phyloP scores from a whole-genome alignment of 2,797 vertebrate genomes.

The Halcyon smyrnensis region DNA sequence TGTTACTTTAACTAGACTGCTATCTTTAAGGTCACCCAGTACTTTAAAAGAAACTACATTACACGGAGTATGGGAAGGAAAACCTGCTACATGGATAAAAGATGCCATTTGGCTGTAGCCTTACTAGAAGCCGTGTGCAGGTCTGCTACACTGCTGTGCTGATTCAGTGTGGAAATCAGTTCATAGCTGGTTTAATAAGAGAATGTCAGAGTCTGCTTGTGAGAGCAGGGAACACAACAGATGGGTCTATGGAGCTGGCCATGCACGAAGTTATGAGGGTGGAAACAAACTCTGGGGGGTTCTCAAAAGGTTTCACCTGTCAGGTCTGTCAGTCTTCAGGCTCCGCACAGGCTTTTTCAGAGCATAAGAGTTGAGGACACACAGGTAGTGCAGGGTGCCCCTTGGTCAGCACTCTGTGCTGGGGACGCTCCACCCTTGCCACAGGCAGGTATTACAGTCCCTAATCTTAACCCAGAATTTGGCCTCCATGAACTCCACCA shows the following conservation, averaged over 20 bases:
- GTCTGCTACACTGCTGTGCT: neutral
- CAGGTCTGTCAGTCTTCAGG: neutral
- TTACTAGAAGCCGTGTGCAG: neutral
- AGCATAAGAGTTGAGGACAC: accelerated
- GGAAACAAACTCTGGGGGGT: neutral
- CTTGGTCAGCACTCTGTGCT: neutral
- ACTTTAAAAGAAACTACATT: neutral
- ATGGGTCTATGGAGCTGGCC: neutral
- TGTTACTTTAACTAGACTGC: neutral
- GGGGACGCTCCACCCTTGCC: neutral
- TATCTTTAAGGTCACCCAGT: neutral
- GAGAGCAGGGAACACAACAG: neutral
- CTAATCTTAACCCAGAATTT: neutral
- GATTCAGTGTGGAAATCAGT: neutral
- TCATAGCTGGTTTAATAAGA: neutral
- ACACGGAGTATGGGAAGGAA: neutral
- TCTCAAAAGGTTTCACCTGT: neutral
- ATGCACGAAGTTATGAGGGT: neutral
- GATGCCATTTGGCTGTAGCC: neutral
- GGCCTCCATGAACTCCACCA: neutral
- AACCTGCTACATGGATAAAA: neutral
- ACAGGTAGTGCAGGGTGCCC: neutral
- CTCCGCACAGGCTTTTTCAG: neutral
- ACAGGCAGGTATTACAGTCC: neutral
- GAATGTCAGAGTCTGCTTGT: neutral